phyloP scores from a whole-genome alignment of 2,113 vertebrate genomes.

The Jacana jacana region DNA sequence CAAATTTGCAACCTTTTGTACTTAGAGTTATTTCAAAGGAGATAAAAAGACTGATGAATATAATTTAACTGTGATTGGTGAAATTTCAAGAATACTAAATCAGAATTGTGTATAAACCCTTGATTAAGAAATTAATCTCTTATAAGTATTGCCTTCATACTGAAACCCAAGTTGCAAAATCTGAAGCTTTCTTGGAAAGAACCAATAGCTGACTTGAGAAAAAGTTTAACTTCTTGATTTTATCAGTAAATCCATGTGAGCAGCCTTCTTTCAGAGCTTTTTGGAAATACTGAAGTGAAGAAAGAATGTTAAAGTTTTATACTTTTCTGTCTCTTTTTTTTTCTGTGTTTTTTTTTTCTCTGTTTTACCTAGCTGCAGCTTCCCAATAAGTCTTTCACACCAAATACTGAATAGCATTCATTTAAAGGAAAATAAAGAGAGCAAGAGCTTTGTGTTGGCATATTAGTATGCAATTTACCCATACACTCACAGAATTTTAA shows the following conservation, averaged over 20 bases:
- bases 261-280: not conserved
- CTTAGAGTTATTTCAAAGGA: slow-evolving; percentile 13
- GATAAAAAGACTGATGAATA: slow-evolving; percentile 24
- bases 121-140: slow-evolving; percentile 54
- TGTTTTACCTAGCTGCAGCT: not conserved
- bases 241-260: slow-evolving; percentile 10
- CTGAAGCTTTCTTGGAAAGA: slow-evolving; percentile 11
- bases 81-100: slow-evolving; percentile 20
- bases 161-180: slow-evolving; percentile 6
- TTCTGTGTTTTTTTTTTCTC: not conserved
- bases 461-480: not conserved
- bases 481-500: not conserved
- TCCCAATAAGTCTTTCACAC: not conserved
- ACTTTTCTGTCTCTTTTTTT: not conserved
- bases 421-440: not conserved
- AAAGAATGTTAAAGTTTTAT: not conserved
- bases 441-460: not conserved
- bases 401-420: not conserved
- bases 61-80: slow-evolving; percentile 37
- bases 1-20: not conserved
- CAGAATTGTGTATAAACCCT: slow-evolving; percentile 21
- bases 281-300: not conserved
- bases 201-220: not conserved
- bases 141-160: slow-evolving; percentile 13
- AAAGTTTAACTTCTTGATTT: slow-evolving; percentile 12